Base-by-base conservation (phyloP, 2,113 vertebrate genomes). In the Orcinus orca region DNA sequence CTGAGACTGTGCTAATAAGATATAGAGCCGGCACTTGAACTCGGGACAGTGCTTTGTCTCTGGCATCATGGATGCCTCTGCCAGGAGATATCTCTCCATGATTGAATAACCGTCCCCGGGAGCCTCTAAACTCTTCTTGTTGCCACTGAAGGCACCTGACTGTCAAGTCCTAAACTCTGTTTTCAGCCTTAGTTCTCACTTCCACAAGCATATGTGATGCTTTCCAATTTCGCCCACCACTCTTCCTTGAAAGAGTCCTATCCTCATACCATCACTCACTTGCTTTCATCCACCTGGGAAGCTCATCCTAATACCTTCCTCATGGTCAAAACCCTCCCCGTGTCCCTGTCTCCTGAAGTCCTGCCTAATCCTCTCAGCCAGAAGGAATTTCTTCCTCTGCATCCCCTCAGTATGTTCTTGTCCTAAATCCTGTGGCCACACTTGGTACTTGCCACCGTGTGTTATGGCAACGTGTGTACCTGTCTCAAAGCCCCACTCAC, bases 391-490 rank as follows among this genome's bases (percentile, higher is more conserved):
- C 80, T 60, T 21, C n/a, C 36, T 87, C 44, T n/a, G 12, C 6
- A 77, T 17, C n/a, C 21, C 21, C 36, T 88, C 55, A 0, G 7
- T 9, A 13, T 82, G 33, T 15, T 60, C 58, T 70, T 73, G 23
- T 65, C 68, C 26, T 60, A 9, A 71, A 62, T 33, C 36, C 44
- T 90, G 53, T 3, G 18, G 74, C 58, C 60, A 36, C 12, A 31
- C 13, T 10, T 10, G 9, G 44, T 29, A 55, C 36, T 79, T 50
- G 36, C 23, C 50, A 36, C n/a, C 3, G 0, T 13, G 14, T 36
- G 7, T 25, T 9, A 62, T 5, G 12, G 14, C 31, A 11, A 23
- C 33, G 0, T n/a, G 3, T 20, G 1, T 20, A 20, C 29, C 3
- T 50, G 14, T 36, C 21, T 20, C 33, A 68, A 88, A 73, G 15